Evolutionary conservation across 2,888 invertebrate species (phyloP), one percentile per base, ranked within the genome.

Genomic region (Therioaphis trifolii): DNA sequence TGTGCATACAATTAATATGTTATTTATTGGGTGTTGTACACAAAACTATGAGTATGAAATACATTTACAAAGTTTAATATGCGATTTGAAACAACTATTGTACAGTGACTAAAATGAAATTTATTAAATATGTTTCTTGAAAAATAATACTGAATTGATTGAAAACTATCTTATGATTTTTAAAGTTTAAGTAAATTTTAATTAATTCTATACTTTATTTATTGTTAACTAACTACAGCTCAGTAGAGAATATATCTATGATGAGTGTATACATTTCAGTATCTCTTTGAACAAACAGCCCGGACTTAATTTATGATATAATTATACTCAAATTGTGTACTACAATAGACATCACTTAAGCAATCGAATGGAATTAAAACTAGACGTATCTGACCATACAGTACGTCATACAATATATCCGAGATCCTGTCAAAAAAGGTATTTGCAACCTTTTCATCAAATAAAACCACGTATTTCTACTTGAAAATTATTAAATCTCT

Each of bases 391-490:
- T 2, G 29, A 15, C 11, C 21, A 35, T 4, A 52, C 18, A 43
- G 12, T 46, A 46, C 11, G 46, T 11, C 46, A 15, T 12, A 12
- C 46, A 12, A 2, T 11, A 4, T 24, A 24, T 5, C 61, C 35
- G 11, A 18, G 29, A 77, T 35, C 66, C 21, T 66, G 12, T 35
- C 63, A 52, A 66, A 66, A 35, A 35, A 24, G 35, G 35, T 24
- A 12, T 35, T 35, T 3, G n/a, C 5, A 49, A 66, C 2, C 14
- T 11, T 27, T 49, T 35, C 12, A 4, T 12, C 14, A 1, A 2
- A n/a, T 46, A 21, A 74, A 55, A 77, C 21, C 76, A 63, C 76
- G 21, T 76, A 29, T 66, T 77, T 66, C 46, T 21, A 35, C 46
- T 21, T 66, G 29, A 29, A 63, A 27, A 77, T 63, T 21, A 77